Conservation (phyloP, 2,113 vertebrate species). For the Deroptyus accipitrinus region DNA sequence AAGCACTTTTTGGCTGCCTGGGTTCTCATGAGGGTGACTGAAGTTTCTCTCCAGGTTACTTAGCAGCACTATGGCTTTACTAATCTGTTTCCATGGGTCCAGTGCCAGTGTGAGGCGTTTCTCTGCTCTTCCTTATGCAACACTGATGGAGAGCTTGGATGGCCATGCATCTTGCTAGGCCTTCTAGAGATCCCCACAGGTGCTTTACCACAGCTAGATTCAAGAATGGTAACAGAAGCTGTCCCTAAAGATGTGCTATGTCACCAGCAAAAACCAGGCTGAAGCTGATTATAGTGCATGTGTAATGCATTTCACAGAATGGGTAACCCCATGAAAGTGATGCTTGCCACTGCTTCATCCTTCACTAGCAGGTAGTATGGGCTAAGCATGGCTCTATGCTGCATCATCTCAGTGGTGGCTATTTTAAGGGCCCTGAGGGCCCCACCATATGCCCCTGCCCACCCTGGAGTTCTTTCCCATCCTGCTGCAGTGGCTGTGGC, state of each 20-base stretch:
- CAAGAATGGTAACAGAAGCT: background rate
- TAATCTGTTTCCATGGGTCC: background rate
- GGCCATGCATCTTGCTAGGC: background rate
- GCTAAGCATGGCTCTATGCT: background rate
- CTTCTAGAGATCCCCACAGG: background rate
- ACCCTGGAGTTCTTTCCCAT: background rate
- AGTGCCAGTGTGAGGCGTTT: background rate
- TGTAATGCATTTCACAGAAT: background rate
- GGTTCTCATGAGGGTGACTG: background rate
- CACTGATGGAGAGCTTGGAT: background rate
- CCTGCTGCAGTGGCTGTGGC: background rate
- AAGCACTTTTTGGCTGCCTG: background rate
- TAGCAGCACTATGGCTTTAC: background rate
- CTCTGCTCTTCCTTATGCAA: background rate
- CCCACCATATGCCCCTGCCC: accelerated
- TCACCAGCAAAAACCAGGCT: background rate
- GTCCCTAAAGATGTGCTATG: background rate
- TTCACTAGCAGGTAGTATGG: background rate
- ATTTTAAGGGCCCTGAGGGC: background rate
- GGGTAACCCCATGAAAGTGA: background rate
- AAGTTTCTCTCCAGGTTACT: background rate
- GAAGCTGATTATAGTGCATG: background rate
- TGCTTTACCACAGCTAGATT: background rate
- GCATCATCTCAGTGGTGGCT: background rate
- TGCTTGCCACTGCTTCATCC: background rate